Conservation (phyloP, 2,888 invertebrate species). For the Apomyelois bistriatella region DNA sequence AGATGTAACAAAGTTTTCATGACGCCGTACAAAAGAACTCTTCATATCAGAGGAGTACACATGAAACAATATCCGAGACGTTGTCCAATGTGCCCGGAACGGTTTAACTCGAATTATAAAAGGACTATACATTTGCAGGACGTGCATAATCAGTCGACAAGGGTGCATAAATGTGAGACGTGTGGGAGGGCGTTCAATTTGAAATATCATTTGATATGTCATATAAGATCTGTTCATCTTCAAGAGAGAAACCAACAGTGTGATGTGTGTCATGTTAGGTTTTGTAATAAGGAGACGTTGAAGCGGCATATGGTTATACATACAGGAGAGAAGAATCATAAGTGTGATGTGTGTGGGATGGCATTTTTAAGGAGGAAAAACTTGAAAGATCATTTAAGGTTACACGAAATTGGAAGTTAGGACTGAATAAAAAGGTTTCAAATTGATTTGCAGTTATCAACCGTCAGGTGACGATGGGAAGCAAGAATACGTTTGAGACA, state of each 20-base stretch:
- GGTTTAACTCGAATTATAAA: conserved; percentile 70
- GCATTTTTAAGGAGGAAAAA: conserved; percentile 69
- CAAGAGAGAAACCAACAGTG: conserved; percentile 76
- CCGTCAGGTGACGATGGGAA: no score
- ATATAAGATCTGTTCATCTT: conserved; percentile 64
- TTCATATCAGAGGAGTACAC: conserved; percentile 67
- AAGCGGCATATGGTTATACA: conserved; percentile 80
- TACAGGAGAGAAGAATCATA: conserved; percentile 76
- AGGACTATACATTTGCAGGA: conserved; percentile 70
- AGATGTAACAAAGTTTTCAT: conserved; percentile 62
- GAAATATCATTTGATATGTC: conserved; percentile 68
- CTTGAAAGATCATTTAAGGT: conserved; percentile 63
- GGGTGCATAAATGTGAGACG: conserved; percentile 68
- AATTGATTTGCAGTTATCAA: no score
- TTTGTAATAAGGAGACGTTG: conserved; percentile 76
- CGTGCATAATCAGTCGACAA: conserved; percentile 66
- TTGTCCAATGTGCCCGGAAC: conserved; percentile 68
- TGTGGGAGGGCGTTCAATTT: conserved; percentile 67
- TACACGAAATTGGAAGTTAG: conserved; percentile 48
- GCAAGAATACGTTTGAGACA: no score
- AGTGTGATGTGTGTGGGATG: conserved; percentile 76
- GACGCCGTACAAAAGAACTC: conserved; percentile 60
- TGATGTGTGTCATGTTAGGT: conserved; percentile 73
- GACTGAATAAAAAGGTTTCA: background rate
- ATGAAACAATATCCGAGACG: conserved; percentile 61